Evolutionary conservation across 2,113 vertebrate genomes (phyloP).

Genomic region (Chionomys nivalis): DNA sequence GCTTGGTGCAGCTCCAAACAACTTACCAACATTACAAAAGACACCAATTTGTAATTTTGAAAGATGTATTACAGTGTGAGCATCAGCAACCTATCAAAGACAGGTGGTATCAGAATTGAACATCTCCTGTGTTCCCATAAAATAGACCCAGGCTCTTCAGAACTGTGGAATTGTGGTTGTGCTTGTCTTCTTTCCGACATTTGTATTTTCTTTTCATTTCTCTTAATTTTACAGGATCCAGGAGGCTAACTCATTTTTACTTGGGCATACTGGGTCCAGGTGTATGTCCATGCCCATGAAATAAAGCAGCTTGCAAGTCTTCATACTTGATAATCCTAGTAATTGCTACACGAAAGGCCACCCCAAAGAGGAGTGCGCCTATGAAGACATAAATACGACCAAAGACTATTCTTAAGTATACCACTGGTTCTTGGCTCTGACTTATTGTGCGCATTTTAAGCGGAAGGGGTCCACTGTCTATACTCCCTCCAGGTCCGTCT

Average conservation of each 20-base stretch:
- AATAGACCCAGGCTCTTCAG: neutral
- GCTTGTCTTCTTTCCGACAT: rapidly evolving
- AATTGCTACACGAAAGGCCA: neutral
- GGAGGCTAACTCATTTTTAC: neutral
- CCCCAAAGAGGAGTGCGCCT: neutral
- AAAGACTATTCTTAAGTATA: neutral
- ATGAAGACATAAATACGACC: neutral
- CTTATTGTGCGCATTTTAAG: rapidly evolving
- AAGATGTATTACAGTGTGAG: neutral
- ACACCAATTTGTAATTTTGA: neutral
- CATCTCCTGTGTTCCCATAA: rapidly evolving
- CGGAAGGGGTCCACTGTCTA: neutral
- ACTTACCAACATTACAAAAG: neutral
- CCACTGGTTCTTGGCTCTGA: rapidly evolving
- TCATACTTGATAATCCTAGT: rapidly evolving
- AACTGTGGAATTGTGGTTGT: neutral
- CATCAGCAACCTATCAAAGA: rapidly evolving
- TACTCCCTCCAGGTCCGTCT: constrained; percentile 55
- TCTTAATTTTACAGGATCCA: neutral
- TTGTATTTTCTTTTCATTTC: no score
- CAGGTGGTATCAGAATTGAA: neutral
- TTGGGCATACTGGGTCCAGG: no score
- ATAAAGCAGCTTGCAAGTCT: neutral
- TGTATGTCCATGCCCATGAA: no score
- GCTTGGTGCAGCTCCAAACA: rapidly evolving